Conservation (phyloP, 64 coral and sea anemone species). For the Cladopsammia gracilis region DNA sequence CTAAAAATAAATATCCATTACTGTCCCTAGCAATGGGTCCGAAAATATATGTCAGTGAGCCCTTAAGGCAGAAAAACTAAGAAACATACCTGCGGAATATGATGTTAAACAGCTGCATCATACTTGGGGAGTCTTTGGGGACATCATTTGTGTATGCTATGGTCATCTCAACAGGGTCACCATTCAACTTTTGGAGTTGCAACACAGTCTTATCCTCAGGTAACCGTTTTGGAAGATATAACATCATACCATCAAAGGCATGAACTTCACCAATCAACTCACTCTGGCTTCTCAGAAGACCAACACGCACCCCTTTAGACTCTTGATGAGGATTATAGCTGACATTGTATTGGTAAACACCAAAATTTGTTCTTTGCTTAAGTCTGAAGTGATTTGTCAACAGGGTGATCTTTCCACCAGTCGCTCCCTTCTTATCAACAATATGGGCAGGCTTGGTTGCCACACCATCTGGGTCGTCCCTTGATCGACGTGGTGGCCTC, state of each 20-base stretch:
- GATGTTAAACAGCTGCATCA: slow-evolving; percentile 90
- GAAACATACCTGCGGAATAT: slow-evolving; percentile 79
- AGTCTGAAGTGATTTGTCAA: slow-evolving; percentile 85
- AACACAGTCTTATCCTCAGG: slow-evolving; percentile 66
- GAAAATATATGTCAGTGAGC: no score
- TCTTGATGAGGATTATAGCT: slow-evolving; percentile 80
- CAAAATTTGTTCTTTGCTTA: slow-evolving; percentile 49
- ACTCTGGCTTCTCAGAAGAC: slow-evolving; percentile 72
- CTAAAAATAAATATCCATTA: no score
- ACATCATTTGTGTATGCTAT: slow-evolving; percentile 91
- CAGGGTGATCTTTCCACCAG: slow-evolving; percentile 30
- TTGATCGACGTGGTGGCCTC: slow-evolving; percentile 42
- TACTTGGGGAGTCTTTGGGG: slow-evolving; percentile 60
- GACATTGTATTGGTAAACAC: slow-evolving; percentile 93
- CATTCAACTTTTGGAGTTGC: neutral
- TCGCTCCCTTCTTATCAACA: slow-evolving; percentile 75
- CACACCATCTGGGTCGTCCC: neutral
- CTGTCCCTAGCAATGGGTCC: no score
- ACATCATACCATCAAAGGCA: slow-evolving; percentile 96
- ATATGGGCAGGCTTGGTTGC: slow-evolving; percentile 8
- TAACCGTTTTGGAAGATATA: slow-evolving; percentile 82
- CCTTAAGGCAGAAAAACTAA: neutral
- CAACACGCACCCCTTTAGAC: slow-evolving; percentile 76
- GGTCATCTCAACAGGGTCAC: slow-evolving; percentile 78
- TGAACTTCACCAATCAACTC: slow-evolving; percentile 67